Evolutionary conservation across 2,888 invertebrate species (phyloP).

Genomic region (Boloria euphrosyne): DNA sequence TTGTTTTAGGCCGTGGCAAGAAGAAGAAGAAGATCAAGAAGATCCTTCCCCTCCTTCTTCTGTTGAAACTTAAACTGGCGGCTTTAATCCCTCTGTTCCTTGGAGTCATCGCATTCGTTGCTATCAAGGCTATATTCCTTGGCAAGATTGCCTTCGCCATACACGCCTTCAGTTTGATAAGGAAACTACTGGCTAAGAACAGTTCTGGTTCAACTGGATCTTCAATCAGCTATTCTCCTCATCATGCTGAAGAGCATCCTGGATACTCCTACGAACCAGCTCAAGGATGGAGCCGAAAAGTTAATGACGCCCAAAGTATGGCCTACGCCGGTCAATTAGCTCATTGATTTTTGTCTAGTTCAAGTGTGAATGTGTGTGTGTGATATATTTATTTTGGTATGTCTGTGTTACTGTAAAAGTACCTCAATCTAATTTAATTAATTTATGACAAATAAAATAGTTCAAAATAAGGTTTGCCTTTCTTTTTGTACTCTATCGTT

Average conservation of each 20-base stretch:
- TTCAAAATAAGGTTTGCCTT: conserved; percentile 41
- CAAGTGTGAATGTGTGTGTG: conserved; percentile 48
- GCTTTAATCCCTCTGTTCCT: conserved; percentile 89
- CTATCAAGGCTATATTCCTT: conserved; percentile 91
- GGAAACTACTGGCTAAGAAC: conserved; percentile 87
- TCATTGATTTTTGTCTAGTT: conserved; percentile 49
- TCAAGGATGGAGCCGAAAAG: conserved; percentile 85
- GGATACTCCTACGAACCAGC: conserved; percentile 80
- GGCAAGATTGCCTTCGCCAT: conserved; percentile 93
- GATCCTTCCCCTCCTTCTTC: conserved; percentile 87
- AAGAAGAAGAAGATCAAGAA: conserved; percentile 89
- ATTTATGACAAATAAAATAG: conserved; percentile 43
- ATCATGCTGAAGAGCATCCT: conserved; percentile 82
- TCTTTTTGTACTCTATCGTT: background rate
- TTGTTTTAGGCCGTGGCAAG: conserved; percentile 86
- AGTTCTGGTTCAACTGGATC: conserved; percentile 49
- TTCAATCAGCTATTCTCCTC: conserved; percentile 84
- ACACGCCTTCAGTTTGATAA: conserved; percentile 84
- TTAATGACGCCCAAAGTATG: conserved; percentile 85
- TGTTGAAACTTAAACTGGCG: conserved; percentile 89
- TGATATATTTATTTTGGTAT: conserved; percentile 48
- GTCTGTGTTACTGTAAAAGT: conserved; percentile 59
- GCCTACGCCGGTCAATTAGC: conserved; percentile 82
- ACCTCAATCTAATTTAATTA: conserved; percentile 67
- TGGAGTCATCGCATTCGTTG: conserved; percentile 87